Percentiles rank a stretch among this genome's conserved stretches.
phyloP scores from a whole-genome alignment of 1,140 invertebrate species.

The Centruroides vittatus region DNA sequence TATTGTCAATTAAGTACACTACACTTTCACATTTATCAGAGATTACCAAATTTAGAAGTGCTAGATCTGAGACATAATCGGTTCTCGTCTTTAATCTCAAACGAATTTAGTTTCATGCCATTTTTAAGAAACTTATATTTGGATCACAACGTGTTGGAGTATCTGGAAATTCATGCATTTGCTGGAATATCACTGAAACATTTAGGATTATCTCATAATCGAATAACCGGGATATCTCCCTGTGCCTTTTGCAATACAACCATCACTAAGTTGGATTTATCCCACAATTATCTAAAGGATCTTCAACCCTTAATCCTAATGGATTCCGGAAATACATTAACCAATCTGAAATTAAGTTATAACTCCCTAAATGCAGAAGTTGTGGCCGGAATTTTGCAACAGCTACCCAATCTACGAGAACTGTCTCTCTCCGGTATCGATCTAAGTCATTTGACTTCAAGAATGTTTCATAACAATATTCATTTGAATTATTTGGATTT shows the following conservation, averaged over 20 bases:
- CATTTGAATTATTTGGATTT: constrained; percentile 18
- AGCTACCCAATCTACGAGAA: constrained; percentile 37
- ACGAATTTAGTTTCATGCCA: constrained; percentile 30
- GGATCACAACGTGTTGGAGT: constrained; percentile 55
- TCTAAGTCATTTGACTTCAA: not conserved
- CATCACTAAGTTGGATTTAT: constrained; percentile 46
- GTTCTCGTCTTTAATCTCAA: constrained; percentile 40
- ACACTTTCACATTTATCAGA: constrained; percentile 16
- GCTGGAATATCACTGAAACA: constrained; percentile 33
- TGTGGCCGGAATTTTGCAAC: constrained; percentile 37
- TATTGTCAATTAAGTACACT: constrained; percentile 13
- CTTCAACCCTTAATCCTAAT: constrained; percentile 43
- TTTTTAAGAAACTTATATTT: constrained; percentile 45
- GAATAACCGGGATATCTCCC: constrained; percentile 50
- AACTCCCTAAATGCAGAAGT: constrained; percentile 36
- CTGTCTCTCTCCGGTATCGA: constrained; percentile 34
- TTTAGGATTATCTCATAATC: constrained; percentile 47
- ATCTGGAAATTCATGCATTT: constrained; percentile 52
- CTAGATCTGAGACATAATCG: constrained; percentile 42
- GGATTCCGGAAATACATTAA: constrained; percentile 42
- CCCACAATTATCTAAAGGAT: constrained; percentile 49
- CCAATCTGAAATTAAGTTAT: constrained; percentile 46
- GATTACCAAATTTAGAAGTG: constrained; percentile 24
- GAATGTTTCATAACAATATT: constrained; percentile 13
- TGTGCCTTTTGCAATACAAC: constrained; percentile 50